Evolutionary conservation across 2,797 vertebrate species (phyloP).

Genomic region (Eupleurogrammus muticus): DNA sequence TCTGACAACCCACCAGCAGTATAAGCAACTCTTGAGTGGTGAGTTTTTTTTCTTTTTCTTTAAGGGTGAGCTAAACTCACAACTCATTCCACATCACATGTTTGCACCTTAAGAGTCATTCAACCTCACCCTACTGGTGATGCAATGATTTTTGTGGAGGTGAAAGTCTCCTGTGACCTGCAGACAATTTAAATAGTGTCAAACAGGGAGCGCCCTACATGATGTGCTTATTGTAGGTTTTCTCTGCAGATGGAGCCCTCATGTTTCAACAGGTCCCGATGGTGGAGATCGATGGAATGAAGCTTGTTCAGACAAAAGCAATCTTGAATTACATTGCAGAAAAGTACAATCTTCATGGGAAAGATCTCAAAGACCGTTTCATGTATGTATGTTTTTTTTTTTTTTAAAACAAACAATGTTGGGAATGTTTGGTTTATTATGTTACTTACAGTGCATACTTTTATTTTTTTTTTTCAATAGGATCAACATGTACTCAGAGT

Average conservation of each 20-base stretch:
- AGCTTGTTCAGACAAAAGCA: conserved; percentile 86
- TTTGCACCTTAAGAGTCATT: background rate
- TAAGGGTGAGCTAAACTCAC: background rate
- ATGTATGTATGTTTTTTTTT: conserved; percentile 73
- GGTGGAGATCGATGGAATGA: conserved; percentile 85
- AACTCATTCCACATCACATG: background rate
- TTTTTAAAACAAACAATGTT: background rate
- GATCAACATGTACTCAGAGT: conserved; percentile 92
- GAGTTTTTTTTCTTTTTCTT: conserved; percentile 29
- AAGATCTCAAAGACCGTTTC: conserved; percentile 82
- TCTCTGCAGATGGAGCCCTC: conserved; percentile 83
- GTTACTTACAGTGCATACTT: background rate
- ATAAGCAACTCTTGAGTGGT: conserved; percentile 85
- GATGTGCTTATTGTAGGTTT: background rate
- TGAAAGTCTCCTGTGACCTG: no score
- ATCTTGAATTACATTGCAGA: conserved; percentile 84
- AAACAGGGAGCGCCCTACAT: background rate
- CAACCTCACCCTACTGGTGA: background rate
- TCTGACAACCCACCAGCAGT: conserved; percentile 85
- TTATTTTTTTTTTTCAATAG: conserved; percentile 65
- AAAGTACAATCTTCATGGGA: conserved; percentile 84
- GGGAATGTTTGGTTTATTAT: fast-evolving
- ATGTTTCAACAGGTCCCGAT: conserved; percentile 83
- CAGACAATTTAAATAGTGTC: background rate
- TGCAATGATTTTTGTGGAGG: background rate